Evolutionary conservation across 2,113 vertebrate species (phyloP).

Genomic region (Aegotheles bennettii): DNA sequence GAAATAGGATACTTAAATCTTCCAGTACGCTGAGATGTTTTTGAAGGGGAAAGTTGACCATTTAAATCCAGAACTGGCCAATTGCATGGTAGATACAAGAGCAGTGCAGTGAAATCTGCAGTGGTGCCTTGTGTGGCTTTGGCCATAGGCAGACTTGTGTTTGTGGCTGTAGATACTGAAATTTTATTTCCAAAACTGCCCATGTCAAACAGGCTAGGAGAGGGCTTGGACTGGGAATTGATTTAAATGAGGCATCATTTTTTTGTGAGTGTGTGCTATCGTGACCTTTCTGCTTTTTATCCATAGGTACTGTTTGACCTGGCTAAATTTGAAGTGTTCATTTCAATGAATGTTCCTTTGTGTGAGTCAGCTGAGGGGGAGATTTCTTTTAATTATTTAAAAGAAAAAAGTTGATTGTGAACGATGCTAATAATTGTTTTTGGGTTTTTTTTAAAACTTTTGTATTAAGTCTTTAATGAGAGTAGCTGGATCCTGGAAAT

Average conservation of each 20-base stretch:
- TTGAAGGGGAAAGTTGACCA: constrained; percentile 4
- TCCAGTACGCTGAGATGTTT: not conserved
- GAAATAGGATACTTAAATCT: constrained; percentile 35
- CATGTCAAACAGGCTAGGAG: not conserved
- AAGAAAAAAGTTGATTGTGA: not conserved
- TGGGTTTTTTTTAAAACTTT: not conserved
- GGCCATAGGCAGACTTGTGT: constrained; percentile 29
- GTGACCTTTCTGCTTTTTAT: not conserved
- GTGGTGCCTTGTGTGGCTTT: not conserved
- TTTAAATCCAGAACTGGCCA: constrained; percentile 10
- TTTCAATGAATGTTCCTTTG: not conserved
- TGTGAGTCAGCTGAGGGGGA: not conserved
- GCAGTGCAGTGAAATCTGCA: constrained; percentile 16
- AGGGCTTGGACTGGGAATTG: not conserved
- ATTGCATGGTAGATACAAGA: constrained; percentile 27
- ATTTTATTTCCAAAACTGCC: constrained; percentile 38
- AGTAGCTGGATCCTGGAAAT: not conserved
- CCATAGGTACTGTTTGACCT: not conserved
- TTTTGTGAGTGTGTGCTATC: not conserved
- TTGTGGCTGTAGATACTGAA: constrained; percentile 17
- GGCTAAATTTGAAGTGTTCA: not conserved
- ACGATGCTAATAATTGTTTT: not conserved
- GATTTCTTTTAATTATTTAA: not conserved
- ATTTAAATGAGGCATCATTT: not conserved
- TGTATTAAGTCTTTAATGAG: not conserved